Percentiles rank a stretch among this genome's conserved stretches.
These are phyloP conservation scores for Willowsia nigromaculata DNA, from an alignment of 2,888 invertebrate species.

Conservation along the genomic window DNA sequence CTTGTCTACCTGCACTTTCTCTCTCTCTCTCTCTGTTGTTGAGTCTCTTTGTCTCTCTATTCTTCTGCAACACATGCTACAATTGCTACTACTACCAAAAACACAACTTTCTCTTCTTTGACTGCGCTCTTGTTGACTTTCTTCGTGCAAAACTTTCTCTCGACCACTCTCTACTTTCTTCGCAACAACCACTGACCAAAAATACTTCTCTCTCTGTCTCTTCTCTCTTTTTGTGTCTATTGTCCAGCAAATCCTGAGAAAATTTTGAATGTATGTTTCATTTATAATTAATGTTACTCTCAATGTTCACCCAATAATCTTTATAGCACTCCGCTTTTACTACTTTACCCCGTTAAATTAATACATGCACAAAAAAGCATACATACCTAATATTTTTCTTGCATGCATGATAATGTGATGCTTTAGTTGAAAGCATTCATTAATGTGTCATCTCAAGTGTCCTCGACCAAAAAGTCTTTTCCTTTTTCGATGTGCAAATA, in stretches of 20 bases:
- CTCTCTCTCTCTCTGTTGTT: background rate
- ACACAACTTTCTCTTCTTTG: constrained; percentile 18
- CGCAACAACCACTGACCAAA: background rate
- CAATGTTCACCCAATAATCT: background rate
- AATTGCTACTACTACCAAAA: too few relatives aligned
- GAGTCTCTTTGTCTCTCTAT: background rate
- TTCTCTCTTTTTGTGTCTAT: constrained; percentile 12
- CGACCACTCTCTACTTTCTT: constrained; percentile 7
- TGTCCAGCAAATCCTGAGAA: constrained; percentile 49
- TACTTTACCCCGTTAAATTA: too few relatives aligned
- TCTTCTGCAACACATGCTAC: constrained; percentile 8
- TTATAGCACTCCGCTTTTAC: background rate
- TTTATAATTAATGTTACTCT: too few relatives aligned
- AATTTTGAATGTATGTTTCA: constrained; percentile 49
- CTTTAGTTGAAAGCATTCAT: too few relatives aligned
- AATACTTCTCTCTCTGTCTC: background rate
- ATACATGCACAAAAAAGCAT: too few relatives aligned
- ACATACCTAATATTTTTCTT: too few relatives aligned
- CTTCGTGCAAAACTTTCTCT: background rate
- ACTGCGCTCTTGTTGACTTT: background rate
- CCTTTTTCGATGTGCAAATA: background rate
- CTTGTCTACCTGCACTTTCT: constrained; percentile 15
- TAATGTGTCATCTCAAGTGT: too few relatives aligned
- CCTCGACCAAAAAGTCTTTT: too few relatives aligned
- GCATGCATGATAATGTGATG: too few relatives aligned